A percentile compares a stretch with the other conserved stretches of the same genome.
phyloP scores from a whole-genome alignment of 1,140 invertebrate genomes.

The Watersipora subatra region DNA sequence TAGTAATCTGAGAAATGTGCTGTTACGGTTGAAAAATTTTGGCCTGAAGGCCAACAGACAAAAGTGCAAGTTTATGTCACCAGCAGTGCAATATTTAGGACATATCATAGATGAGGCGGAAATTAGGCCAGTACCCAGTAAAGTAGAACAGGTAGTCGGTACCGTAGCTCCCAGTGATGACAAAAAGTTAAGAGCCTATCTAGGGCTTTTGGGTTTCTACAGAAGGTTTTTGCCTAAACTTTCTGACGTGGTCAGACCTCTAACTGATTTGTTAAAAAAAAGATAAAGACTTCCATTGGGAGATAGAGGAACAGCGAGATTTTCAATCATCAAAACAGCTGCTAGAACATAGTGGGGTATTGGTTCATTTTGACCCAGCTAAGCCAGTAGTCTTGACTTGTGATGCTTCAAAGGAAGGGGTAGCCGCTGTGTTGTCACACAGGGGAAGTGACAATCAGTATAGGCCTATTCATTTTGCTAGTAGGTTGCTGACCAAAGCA shows the following conservation, averaged over 20 bases:
- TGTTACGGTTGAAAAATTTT: neutral
- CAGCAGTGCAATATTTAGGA: neutral
- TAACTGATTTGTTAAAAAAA: neutral
- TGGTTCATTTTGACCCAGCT: slow-evolving; percentile 21
- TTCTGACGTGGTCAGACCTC: too few species aligned
- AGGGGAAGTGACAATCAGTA: slow-evolving; percentile 20
- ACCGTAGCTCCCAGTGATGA: neutral
- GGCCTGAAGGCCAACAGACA: neutral
- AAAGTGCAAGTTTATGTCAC: neutral
- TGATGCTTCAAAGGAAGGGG: slow-evolving; percentile 29
- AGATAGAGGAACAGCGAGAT: slow-evolving; percentile 9
- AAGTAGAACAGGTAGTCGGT: neutral
- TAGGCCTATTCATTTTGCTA: slow-evolving; percentile 35
- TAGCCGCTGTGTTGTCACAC: too few species aligned
- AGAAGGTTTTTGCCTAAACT: too few species aligned
- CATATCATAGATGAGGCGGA: slow-evolving; percentile 7
- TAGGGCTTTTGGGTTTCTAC: neutral
- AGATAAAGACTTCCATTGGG: slow-evolving; percentile 9
- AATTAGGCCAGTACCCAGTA: slow-evolving; percentile 2
- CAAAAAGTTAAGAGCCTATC: slow-evolving; percentile 2
- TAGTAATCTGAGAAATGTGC: neutral
- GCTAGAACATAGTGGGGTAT: slow-evolving; percentile 10
- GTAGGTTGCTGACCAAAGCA: slow-evolving; percentile 31
- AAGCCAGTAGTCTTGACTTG: slow-evolving; percentile 18
- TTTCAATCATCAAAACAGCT: slow-evolving; percentile 8